Conservation (phyloP, 1,140 invertebrate genomes). For the Zaprionus ornatus region DNA sequence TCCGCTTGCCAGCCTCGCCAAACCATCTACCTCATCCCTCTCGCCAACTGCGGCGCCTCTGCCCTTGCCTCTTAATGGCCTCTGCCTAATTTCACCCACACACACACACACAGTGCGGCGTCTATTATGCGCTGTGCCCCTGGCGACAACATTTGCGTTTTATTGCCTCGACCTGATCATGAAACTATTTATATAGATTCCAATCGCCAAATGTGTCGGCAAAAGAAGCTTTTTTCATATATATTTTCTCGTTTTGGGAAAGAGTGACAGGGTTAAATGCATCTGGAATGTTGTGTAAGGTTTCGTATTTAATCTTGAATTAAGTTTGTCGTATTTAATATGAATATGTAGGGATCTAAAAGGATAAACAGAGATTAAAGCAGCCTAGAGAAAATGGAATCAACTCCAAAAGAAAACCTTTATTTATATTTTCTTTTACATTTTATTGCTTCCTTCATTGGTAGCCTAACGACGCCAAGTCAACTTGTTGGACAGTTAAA, state of each 20-base stretch:
- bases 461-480: background rate
- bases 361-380: no score
- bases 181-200: constrained; percentile 26
- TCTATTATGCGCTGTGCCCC: background rate
- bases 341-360: no score
- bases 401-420: background rate
- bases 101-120: background rate
- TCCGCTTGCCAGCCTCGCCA: background rate
- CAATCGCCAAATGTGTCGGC: constrained; percentile 23
- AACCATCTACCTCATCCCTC: no score
- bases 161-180: constrained; percentile 28
- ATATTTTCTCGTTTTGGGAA: background rate
- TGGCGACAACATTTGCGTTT: constrained; percentile 36
- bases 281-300: background rate
- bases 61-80: constrained; percentile 48
- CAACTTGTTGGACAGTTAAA: background rate
- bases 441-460: background rate
- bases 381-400: no score
- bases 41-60: background rate
- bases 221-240: background rate
- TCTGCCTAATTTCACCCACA: constrained; percentile 68
- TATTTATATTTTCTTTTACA: background rate
- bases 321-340: background rate
- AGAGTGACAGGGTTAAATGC: background rate
- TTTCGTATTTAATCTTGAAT: background rate